Evolutionary conservation across 2,113 vertebrate species (phyloP), one percentile per base, ranked within the genome.

Genomic region (Lophochroa leadbeateri): DNA sequence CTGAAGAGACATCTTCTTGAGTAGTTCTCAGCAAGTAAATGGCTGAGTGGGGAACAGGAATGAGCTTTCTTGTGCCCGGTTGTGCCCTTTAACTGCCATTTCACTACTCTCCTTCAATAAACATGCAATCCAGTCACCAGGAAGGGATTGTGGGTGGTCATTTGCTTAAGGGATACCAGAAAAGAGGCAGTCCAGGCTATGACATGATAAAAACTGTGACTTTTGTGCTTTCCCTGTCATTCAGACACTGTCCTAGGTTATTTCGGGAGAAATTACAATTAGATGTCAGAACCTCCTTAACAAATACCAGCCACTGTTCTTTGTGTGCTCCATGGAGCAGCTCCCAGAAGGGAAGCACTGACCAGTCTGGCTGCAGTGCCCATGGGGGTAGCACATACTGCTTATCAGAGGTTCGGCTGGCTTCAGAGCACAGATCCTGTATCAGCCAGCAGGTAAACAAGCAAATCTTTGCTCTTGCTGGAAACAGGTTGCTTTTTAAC

Each of bases 401-500:
- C 88, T 69, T 46, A 11, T 8, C 74, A 3, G 86, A 70, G 91
- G 55, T 76, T 84, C 77, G 2, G 70, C 78, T 3, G 92, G 7
- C 70, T 47, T 50, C 29, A 11, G n/a, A 88, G 94, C 86, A 41
- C 68, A 10, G 52, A 83, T 15, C 69, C 88, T n/a, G 88, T 92
- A 64, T 29, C 94, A 82, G 70, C 61, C 82, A 24, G 84, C 94
- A 81, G 83, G 65, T 68, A 84, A 95, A 95, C 88, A 96, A 82
- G 86, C 80, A 39, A 47, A 79, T 2, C 58, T 75, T 41, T 2
- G 55, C 86, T 78, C 82, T 33, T 0, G 0, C 61, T 92, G 61
- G 79, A 41, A 97, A 97, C 96, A 96, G 96, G 96, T 97, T 96
- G 92, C 81, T 90, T 92, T 92, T 71, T 86, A 2, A 47, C 76